phyloP scores from a whole-genome alignment of 2,797 vertebrate genomes.

The Odontamblyopus lacepedii region DNA sequence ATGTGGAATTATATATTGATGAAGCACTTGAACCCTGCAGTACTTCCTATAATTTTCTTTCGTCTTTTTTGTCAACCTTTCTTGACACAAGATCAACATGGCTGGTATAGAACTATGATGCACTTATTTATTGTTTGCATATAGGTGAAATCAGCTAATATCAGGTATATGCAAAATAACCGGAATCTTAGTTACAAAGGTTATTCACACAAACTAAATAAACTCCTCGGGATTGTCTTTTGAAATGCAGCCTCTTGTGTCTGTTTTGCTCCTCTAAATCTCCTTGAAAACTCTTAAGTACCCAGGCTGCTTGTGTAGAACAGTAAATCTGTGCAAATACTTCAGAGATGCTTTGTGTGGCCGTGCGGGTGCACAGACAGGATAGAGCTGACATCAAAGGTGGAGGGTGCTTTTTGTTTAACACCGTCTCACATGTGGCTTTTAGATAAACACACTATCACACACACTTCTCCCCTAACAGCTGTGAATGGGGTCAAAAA shows the following conservation, averaged over 20 bases:
- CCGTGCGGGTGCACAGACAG: slow-evolving; percentile 25
- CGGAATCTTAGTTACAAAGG: not conserved
- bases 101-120: too few species aligned
- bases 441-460: slow-evolving; percentile 43
- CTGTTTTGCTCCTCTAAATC: slow-evolving; percentile 35
- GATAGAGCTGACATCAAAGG: slow-evolving; percentile 50
- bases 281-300: slow-evolving; percentile 56
- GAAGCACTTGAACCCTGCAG: too few species aligned
- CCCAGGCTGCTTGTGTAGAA: slow-evolving; percentile 44
- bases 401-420: slow-evolving; percentile 37
- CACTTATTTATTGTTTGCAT: too few species aligned
- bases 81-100: too few species aligned
- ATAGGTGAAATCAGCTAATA: not conserved
- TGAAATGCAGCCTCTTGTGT: not conserved
- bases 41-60: not conserved
- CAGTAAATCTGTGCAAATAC: slow-evolving; percentile 55
- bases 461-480: slow-evolving; percentile 23
- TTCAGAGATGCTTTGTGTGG: slow-evolving; percentile 56
- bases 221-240: not conserved
- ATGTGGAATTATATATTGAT: too few species aligned
- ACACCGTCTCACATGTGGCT: slow-evolving; percentile 28
- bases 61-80: too few species aligned
- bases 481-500: slow-evolving; percentile 55
- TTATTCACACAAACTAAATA: slow-evolving; percentile 3
- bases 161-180: not conserved